Evolutionary conservation across 2,113 vertebrate species (phyloP), one percentile per base, ranked within the genome.

Genomic region (Ammodytes dubius): DNA sequence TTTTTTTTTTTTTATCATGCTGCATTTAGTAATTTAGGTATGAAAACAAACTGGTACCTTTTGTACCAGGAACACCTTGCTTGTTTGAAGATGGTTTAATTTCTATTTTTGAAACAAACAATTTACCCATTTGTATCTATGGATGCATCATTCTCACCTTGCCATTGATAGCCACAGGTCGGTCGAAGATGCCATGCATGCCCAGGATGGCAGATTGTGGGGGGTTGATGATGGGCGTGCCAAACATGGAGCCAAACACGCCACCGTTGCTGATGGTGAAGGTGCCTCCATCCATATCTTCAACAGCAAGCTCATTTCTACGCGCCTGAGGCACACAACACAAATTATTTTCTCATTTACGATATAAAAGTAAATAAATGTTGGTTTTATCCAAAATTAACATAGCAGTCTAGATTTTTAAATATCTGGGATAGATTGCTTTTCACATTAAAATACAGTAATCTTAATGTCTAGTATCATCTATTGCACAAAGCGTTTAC

Each of bases 191-290:
- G 90, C 94, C 97, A 0, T 99, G 97, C 97, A 99, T 98, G 89
- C 97, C 98, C 79, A 99, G 87, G 78, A 99, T 99, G 87, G 98
- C 97, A 49, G 97, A 99, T 90, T 99, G 98, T 0, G 97, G 98
- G 0, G 97, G 97, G 87, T 99, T 99, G 92, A 99, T 98, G 86
- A 99, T 99, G 74, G 97, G 97, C 0, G 98, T 99, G 43, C 98
- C 97, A 54, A 99, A 98, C 70, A 99, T 86, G 0, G 98, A 99
- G 70, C 98, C 98, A 6, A 99, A 99, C 86, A 99, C 97, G 0
- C 98, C 98, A 2, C 98, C 97, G 0, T 99, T 99, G 81, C 98
- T 99, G 88, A 99, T 98, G 68, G 97, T 99, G 89, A 99, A 99
- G 54, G 98, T 99, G 39, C 98, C 98, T 0, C 98, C 98, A 14